phyloP scores from a whole-genome alignment of 2,113 vertebrate genomes.

The Picathartes gymnocephalus region DNA sequence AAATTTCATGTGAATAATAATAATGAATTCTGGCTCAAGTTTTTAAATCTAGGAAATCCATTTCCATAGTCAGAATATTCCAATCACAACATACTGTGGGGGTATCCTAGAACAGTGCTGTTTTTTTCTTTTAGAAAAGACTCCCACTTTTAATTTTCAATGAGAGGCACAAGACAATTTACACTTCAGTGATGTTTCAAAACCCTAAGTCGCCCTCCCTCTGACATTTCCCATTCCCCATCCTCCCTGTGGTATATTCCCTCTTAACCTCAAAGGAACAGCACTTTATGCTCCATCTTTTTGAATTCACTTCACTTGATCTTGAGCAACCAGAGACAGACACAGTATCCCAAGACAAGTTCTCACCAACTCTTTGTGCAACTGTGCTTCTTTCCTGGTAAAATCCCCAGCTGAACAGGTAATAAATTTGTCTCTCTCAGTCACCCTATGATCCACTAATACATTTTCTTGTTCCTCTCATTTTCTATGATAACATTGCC shows the following conservation, averaged over 20 bases:
- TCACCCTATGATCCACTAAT: neutral
- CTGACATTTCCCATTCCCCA: neutral
- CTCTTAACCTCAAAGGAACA: neutral
- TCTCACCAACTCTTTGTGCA: neutral
- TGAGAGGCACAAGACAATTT: neutral
- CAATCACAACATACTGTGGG: neutral
- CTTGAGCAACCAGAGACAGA: neutral
- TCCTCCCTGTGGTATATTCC: neutral
- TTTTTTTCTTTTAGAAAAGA: neutral
- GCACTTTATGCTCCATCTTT: neutral
- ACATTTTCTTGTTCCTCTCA: neutral
- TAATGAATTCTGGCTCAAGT: neutral
- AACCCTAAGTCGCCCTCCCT: neutral
- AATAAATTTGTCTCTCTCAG: neutral
- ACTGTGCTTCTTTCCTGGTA: neutral
- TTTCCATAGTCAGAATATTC: neutral
- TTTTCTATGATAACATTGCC: neutral
- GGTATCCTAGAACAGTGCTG: neutral
- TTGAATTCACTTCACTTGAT: neutral
- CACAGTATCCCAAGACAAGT: neutral
- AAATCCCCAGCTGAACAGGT: slow-evolving; percentile 8
- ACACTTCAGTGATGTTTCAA: neutral
- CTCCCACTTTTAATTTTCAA: neutral
- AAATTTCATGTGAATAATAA: neutral
- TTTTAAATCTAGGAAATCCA: neutral